A percentile compares a stretch with the other conserved stretches of the same genome.
phyloP scores from a whole-genome alignment of 2,113 vertebrate genomes.

The Rhinogobius similis region DNA sequence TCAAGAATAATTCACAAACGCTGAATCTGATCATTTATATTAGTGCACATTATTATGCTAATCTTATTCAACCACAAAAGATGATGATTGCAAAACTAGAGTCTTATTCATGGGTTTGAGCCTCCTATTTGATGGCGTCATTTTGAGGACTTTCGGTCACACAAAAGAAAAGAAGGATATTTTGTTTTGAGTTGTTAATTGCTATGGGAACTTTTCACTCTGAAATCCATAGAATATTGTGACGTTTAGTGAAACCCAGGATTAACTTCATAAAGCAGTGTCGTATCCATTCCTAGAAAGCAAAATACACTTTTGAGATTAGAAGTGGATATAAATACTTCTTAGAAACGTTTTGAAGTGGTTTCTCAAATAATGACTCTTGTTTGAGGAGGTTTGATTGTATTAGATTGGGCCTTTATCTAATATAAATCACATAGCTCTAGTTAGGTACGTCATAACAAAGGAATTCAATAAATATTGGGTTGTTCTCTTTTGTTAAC shows the following conservation, averaged over 20 bases:
- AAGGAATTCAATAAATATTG: not conserved
- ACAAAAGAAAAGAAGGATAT: too few species aligned
- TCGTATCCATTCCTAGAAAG: not conserved
- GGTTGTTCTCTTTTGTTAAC: not conserved
- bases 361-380: not conserved
- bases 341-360: not conserved
- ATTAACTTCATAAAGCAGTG: not conserved
- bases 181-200: too few species aligned
- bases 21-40: too few species aligned
- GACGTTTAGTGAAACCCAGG: not conserved
- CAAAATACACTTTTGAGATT: constrained; percentile 4
- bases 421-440: constrained; percentile 5
- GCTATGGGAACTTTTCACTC: too few species aligned
- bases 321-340: not conserved
- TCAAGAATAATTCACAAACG: too few species aligned
- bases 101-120: too few species aligned
- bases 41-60: too few species aligned
- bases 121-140: too few species aligned
- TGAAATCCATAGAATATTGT: too few species aligned
- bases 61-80: too few species aligned
- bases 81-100: too few species aligned
- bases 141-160: too few species aligned
- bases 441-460: not conserved
- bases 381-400: constrained; percentile 11
- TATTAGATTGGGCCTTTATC: not conserved